Conservation (phyloP, 2,113 vertebrate species). For the Athene noctua region DNA sequence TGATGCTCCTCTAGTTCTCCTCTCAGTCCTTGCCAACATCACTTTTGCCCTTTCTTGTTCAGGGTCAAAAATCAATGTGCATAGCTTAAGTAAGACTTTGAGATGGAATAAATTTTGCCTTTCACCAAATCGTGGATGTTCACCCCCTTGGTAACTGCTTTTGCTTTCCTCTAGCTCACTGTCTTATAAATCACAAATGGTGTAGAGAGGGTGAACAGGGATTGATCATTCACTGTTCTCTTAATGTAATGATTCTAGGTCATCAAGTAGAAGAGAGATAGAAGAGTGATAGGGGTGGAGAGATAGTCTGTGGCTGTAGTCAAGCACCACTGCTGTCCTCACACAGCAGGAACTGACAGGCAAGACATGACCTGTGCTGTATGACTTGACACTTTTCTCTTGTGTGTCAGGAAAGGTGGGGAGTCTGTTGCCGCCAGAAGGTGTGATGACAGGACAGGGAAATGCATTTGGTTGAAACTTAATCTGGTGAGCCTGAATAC, state of each 20-base stretch:
- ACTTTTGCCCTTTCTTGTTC: neutral
- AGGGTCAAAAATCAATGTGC: neutral
- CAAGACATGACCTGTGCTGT: neutral
- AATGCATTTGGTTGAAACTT: neutral
- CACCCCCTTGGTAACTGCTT: neutral
- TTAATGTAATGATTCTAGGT: neutral
- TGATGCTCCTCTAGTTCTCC: neutral
- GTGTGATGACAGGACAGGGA: neutral
- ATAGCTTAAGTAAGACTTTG: neutral
- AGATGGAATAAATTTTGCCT: neutral
- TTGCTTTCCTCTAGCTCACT: neutral
- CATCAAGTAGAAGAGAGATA: neutral
- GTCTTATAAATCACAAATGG: neutral
- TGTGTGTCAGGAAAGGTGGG: neutral
- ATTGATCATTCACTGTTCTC: neutral
- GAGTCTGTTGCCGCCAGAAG: neutral
- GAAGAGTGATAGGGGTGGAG: neutral
- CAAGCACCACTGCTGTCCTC: neutral
- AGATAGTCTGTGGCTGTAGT: fast-evolving
- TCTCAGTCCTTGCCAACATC: neutral
- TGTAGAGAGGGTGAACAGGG: neutral
- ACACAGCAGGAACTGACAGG: neutral
- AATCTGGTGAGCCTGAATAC: neutral
- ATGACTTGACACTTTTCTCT: neutral
- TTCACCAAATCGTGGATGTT: neutral